Base-by-base conservation (phyloP, 2,888 invertebrate genomes). In the Linnaemya tessellans region DNA sequence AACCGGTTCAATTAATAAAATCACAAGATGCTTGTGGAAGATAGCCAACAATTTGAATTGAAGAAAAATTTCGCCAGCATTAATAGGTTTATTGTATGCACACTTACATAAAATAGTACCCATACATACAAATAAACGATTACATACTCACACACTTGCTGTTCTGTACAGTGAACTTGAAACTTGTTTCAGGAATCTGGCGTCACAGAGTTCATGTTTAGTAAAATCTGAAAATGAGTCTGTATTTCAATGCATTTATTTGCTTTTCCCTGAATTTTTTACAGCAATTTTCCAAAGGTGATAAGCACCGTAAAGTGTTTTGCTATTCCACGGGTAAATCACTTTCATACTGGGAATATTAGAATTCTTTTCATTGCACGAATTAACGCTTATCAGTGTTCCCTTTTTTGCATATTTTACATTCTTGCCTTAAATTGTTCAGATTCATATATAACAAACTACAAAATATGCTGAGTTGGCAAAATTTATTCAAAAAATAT, bases 281-380 rank as follows among this genome's bases (percentile, higher is more conserved):
- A 18, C 4, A 35, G 30, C 20, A 71, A 71, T 43, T 58, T 71
- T 58, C 46, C 30, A 71, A 43, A 9, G n/a, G 58, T 30, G 25
- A 58, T 58, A 15, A 58, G 1, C 7, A 30, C 15, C n/a, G 46
- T 46, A n/a, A 15, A 43, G 15, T 46, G 18, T 46, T 49, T 49
- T 20, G 9, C 18, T 49, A 5, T 20, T 18, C 5, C 9, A 9
- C 8, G 3, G 18, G 49, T 49, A 49, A 49, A 49, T 49, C 18
- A 20, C 49, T 18, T 18, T 49, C 2, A 9, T 5, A 49, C 18
- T 3, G 49, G 49, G 18, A 49, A 20, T 18, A 49, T 18, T 18
- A 7, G 4, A 49, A n/a, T 8, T 7, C n/a, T 49, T 2, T 49
- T 1, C 0, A n/a, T 49, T n/a, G 1, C 46, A n/a, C 2, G 8